Evolutionary conservation across 2,113 vertebrate genomes (phyloP), one percentile per base, ranked within the genome.

Genomic region (Ranitomeya variabilis): DNA sequence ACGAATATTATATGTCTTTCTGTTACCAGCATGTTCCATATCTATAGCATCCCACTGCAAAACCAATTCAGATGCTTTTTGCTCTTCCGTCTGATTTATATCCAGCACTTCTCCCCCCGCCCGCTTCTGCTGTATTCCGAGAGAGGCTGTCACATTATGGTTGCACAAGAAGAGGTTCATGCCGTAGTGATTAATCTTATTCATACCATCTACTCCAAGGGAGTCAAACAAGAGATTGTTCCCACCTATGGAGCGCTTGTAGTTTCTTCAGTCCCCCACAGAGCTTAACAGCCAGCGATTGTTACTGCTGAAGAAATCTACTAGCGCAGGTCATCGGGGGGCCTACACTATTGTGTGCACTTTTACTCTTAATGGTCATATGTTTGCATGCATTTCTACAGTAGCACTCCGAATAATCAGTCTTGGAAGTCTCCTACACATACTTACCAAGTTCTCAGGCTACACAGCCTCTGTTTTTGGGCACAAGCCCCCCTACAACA

Each of bases 121-220:
- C 26, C 23, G 14, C 19, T 37, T 14, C 10, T 62, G 14, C n/a
- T 59, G 78, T 80, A 13, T 67, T 64, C 60, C 13, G 31, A 7
- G 64, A 69, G 19, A 16, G 13, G 54, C 62, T 69, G 45, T 54
- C 81, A 69, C 45, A 37, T 52, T n/a, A 21, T 31, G 14, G 60
- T 67, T 7, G 60, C 81, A 83, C 62, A 83, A 67, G 81, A 16
- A 54, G 81, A 64, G n/a, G 6, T 69, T 54, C n/a, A 52, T 83
- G 81, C 19, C 64, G 54, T 69, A 52, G 81, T 69, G 62, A 83
- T 69, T 83, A 69, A 83, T 83, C 81, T 83, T 69, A 18, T 83
- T 83, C 45, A n/a, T 55, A 26, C 15, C 52, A 0, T 52, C 64
- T 66, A 52, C 60, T 55, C 31, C 45, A 26, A 55, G 82, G 82